Evolutionary conservation across 2,113 vertebrate genomes (phyloP), one percentile per base, ranked within the genome.

Genomic region (Labrus mixtus): DNA sequence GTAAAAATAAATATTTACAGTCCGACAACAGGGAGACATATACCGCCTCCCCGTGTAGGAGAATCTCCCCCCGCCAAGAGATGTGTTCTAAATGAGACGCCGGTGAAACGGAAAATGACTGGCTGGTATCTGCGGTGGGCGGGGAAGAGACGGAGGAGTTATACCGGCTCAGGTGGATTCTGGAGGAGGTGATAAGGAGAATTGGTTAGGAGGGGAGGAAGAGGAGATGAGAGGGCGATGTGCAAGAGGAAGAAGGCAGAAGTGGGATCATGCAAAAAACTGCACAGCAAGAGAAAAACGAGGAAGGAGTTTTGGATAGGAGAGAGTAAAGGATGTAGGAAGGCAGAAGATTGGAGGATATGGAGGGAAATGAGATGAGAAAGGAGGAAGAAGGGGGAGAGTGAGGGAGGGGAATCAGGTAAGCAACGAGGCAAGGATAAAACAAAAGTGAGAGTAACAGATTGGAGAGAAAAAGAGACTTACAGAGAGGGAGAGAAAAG

Each of bases 31-130:
- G 57, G 43, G 60, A 59, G 37, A 55, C 39, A 33, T n/a, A 15
- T 39, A 29, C 65, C 59, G 29, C 53, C 59, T 68, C 25, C 41
- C 9, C 33, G 76, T 75, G 65, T 19, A 50, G 11, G 66, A 55
- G 72, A 75, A 62, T 45, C 66, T 67, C 48, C 16, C 48, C n/a
- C 23, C 39, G 3, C 65, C 70, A 65, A 69, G 64, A 69, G 69
- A 78, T 70, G 48, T 56, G 46, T 45, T 68, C 51, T 72, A 63
- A 84, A 84, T 73, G 67, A 37, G 70, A 54, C 46, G 46, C 53
- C 81, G 56, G 56, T 65, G 63, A 69, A 64, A 58, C 51, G 46
- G 64, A 68, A 73, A 68, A 82, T 67, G 68, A 76, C 54, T 77
- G 73, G 50, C 54, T 68, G 50, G 68, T 67, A 43, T 76, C 45